Percentiles rank a stretch among this genome's conserved stretches.
These are phyloP conservation scores for Luehdorfia chinensis DNA, from an alignment of 1,140 invertebrate species.

Conservation along the genomic window DNA sequence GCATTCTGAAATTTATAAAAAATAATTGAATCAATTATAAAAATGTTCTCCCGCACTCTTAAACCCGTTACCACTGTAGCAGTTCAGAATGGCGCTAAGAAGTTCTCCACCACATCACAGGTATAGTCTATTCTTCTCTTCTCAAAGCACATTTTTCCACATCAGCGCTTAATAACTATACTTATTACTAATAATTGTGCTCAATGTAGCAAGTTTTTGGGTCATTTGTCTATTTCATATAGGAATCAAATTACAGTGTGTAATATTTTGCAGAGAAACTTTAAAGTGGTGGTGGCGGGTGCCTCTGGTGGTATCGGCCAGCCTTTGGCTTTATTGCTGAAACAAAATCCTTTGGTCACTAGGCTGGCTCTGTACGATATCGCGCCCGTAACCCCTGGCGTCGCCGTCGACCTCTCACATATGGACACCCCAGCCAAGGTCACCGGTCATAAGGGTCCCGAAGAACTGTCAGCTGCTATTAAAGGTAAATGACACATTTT, in stretches of 20 bases:
- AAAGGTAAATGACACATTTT: conserved; percentile 70
- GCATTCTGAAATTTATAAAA: conserved; percentile 26
- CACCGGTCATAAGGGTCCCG: conserved; percentile 85
- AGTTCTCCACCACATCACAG: conserved; percentile 76
- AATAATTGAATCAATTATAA: conserved; percentile 27
- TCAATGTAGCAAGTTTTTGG: background rate
- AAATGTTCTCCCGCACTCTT: conserved; percentile 77
- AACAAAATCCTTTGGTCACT: conserved; percentile 90
- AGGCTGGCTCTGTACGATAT: conserved; percentile 96
- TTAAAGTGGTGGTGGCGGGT: conserved; percentile 97
- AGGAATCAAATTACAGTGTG: conserved; percentile 1
- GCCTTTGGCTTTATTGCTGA: conserved; percentile 96
- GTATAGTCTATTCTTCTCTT: conserved; percentile 43
- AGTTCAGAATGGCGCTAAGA: conserved; percentile 69
- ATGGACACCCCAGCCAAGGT: conserved; percentile 94
- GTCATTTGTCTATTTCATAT: background rate
- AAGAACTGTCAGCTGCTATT: conserved; percentile 82
- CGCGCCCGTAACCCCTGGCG: conserved; percentile 94
- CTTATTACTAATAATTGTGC: background rate
- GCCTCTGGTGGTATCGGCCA: conserved; percentile 99
- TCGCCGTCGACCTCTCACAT: conserved; percentile 98
- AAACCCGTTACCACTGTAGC: conserved; percentile 69
- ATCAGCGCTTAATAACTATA: background rate
- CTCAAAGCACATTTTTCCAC: conserved; percentile 2
- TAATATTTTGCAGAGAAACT: conserved; percentile 77